A percentile compares a stretch with the other conserved stretches of the same genome.
phyloP scores from a whole-genome alignment of 2,113 vertebrate genomes.

The Ptilorrhoa leucosticta region DNA sequence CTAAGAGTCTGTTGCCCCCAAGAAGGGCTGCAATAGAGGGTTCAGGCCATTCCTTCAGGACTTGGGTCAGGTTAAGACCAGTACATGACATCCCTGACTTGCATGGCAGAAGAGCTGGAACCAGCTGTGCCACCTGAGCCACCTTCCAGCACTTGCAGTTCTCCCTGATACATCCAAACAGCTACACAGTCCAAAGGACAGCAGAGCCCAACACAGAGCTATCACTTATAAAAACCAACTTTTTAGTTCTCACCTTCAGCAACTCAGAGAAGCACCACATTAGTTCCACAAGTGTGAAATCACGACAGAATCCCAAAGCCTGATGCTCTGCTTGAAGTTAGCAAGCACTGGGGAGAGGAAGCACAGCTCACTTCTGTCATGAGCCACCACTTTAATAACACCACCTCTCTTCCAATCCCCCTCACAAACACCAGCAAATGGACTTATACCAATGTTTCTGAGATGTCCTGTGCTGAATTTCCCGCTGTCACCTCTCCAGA shows the following conservation, averaged over 20 bases:
- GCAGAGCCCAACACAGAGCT: not conserved
- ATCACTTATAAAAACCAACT: not conserved
- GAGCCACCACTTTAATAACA: fast-evolving
- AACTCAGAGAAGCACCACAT: not conserved
- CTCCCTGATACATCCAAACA: not conserved
- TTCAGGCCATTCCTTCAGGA: not conserved
- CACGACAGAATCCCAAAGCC: not conserved
- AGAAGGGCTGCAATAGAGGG: not conserved
- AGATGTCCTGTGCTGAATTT: not conserved
- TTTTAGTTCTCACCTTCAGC: not conserved
- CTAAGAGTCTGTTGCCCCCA: not conserved
- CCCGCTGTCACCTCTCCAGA: not conserved
- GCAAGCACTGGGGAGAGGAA: not conserved
- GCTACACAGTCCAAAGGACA: not conserved
- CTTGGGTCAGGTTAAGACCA: not conserved
- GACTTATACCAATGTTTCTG: not conserved
- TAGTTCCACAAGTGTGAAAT: not conserved
- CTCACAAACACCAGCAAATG: not conserved
- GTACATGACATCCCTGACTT: not conserved
- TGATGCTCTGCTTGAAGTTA: fast-evolving
- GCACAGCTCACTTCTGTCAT: not conserved
- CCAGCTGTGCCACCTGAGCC: fast-evolving
- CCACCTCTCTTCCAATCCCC: not conserved
- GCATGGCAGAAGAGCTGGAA: fast-evolving
- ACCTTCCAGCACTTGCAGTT: not conserved